A percentile compares a stretch with the other conserved stretches of the same genome.
These are phyloP conservation scores for Cordylochernes scorpioides DNA, from an alignment of 2,888 invertebrate genomes.

Conservation along the genomic window DNA sequence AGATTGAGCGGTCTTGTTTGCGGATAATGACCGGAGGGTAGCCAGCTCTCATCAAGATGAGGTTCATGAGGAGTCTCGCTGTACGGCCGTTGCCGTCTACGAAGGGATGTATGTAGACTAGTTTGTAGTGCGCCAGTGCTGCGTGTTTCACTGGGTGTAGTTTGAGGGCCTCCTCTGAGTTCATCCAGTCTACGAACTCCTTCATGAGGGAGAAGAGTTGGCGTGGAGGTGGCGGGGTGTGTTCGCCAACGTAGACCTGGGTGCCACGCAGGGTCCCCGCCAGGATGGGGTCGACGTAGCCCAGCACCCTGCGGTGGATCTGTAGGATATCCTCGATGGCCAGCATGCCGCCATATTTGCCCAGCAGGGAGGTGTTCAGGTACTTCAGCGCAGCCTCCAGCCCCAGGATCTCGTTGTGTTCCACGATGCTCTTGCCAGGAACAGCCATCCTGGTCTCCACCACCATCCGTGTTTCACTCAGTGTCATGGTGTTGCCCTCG, in stretches of 20 bases:
- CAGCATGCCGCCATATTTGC: slow-evolving; percentile 39
- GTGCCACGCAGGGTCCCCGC: slow-evolving; percentile 63
- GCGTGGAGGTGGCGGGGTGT: slow-evolving; percentile 63
- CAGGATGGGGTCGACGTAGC: slow-evolving; percentile 74
- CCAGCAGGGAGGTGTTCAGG: slow-evolving; percentile 36
- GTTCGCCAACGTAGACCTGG: slow-evolving; percentile 84
- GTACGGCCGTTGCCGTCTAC: slow-evolving; percentile 89
- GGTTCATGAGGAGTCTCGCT: slow-evolving; percentile 78
- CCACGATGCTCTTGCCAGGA: slow-evolving; percentile 70
- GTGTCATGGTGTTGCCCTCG: slow-evolving; percentile 86
- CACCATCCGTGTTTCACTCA: slow-evolving; percentile 66
- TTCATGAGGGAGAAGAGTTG: slow-evolving; percentile 54
- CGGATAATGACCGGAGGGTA: slow-evolving; percentile 84
- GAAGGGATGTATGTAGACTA: slow-evolving; percentile 91
- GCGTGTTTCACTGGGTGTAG: slow-evolving; percentile 81
- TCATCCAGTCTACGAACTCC: slow-evolving; percentile 68
- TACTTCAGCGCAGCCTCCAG: slow-evolving; percentile 83
- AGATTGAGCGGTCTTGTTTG: slow-evolving; percentile 36
- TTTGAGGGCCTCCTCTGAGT: slow-evolving; percentile 50
- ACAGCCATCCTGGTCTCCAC: slow-evolving; percentile 54
- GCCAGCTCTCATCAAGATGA: slow-evolving; percentile 66
- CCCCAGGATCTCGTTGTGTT: slow-evolving; percentile 68
- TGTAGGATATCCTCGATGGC: slow-evolving; percentile 61
- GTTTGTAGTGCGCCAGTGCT: slow-evolving; percentile 80
- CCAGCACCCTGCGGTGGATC: slow-evolving; percentile 70